Evolutionary conservation across 2,888 invertebrate species (phyloP).

Genomic region (Julus scandinavius): DNA sequence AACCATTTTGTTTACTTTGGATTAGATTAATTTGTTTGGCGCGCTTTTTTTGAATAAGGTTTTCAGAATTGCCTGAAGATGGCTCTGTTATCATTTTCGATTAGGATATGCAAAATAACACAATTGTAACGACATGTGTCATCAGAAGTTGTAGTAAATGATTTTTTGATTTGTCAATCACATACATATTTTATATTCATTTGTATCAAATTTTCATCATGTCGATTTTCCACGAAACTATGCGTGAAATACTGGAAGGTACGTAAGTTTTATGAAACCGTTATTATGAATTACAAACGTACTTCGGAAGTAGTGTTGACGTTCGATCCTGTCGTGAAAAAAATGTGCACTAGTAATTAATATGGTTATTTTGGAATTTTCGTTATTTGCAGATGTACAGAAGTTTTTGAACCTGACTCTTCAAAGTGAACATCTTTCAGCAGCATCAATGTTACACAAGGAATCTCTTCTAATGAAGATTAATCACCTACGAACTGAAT

Average conservation of each 20-base stretch:
- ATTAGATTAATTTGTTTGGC: not conserved
- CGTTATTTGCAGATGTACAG: conserved; percentile 49
- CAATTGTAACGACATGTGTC: not conserved
- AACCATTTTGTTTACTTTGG: no score
- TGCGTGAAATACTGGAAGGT: conserved; percentile 52
- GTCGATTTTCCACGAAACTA: conserved; percentile 52
- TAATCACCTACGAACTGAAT: conserved; percentile 48
- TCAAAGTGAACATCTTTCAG: conserved; percentile 41
- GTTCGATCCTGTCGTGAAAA: no score
- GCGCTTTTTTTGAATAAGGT: not conserved
- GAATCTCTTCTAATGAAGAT: conserved; percentile 54
- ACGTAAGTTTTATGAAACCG: not conserved
- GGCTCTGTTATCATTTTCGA: not conserved
- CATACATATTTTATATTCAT: not conserved
- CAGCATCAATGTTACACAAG: conserved; percentile 48
- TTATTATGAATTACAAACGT: not conserved
- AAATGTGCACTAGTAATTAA: no score
- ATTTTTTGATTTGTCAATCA: not conserved
- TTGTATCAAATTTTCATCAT: not conserved
- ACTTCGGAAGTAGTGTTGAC: no score
- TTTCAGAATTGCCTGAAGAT: not conserved
- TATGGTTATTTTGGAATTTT: not conserved
- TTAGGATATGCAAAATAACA: not conserved
- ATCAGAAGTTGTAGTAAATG: not conserved
- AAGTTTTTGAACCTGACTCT: conserved; percentile 51